phyloP scores from a whole-genome alignment of 2,113 vertebrate species.

The Dicaeum eximium region DNA sequence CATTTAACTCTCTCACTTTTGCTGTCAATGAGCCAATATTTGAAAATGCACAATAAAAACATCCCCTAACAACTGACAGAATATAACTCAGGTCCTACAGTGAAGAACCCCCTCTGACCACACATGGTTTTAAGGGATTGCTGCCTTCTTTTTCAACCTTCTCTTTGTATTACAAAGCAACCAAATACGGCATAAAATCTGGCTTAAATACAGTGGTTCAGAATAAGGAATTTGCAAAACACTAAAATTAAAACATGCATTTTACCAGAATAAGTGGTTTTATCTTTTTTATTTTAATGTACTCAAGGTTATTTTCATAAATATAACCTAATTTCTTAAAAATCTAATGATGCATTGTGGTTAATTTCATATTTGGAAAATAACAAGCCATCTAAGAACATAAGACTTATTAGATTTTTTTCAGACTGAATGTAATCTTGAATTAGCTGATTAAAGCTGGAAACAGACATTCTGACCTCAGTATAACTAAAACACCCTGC shows the following conservation, averaged over 20 bases:
- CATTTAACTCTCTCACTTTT: neutral
- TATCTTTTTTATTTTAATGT: neutral
- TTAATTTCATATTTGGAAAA: neutral
- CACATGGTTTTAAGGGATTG: neutral
- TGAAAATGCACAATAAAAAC: neutral
- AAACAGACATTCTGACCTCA: conserved; percentile 48
- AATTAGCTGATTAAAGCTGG: conserved; percentile 36
- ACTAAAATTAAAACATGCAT: neutral
- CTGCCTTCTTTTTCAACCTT: neutral
- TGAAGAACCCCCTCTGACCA: neutral
- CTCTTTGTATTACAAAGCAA: neutral
- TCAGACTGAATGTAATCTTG: neutral
- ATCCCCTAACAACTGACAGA: neutral
- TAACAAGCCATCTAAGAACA: neutral
- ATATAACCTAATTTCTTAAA: neutral
- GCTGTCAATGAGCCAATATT: neutral
- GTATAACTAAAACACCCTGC: conserved; percentile 45
- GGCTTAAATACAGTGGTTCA: neutral
- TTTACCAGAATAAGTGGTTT: neutral
- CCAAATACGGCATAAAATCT: neutral
- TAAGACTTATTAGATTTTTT: neutral
- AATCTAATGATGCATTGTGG: neutral
- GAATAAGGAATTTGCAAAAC: neutral
- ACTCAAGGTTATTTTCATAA: neutral
- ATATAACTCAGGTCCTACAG: neutral